Conservation (phyloP, 1,140 invertebrate genomes). For the Brachionus manjavacas region DNA sequence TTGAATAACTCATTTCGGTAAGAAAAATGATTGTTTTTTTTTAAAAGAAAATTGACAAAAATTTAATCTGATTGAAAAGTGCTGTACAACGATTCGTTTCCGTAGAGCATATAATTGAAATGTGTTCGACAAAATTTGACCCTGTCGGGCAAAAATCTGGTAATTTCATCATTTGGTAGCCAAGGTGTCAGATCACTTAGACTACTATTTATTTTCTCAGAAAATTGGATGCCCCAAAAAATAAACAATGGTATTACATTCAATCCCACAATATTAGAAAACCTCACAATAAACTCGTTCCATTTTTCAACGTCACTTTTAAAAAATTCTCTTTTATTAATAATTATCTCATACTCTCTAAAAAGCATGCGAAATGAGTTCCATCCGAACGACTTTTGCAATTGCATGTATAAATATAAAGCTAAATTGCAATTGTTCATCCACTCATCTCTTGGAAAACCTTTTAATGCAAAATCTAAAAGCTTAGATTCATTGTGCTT, state of each 20-base stretch:
- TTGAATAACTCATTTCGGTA: background rate
- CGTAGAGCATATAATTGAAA: background rate
- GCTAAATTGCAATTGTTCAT: background rate
- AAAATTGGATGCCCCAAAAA: slow-evolving; percentile 26
- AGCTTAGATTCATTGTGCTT: background rate
- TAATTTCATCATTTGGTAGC: slow-evolving; percentile 25
- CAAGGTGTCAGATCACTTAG: slow-evolving; percentile 4
- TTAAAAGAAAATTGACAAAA: background rate
- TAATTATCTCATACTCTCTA: background rate
- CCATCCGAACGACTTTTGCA: slow-evolving; percentile 18
- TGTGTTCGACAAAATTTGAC: slow-evolving; percentile 20
- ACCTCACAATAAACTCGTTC: slow-evolving; percentile 30
- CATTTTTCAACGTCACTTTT: slow-evolving; percentile 22
- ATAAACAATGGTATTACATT: slow-evolving; percentile 7
- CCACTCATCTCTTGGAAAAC: background rate
- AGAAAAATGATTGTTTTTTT: background rate
- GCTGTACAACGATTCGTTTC: slow-evolving; percentile 11
- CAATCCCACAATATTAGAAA: slow-evolving; percentile 23
- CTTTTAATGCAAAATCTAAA: background rate
- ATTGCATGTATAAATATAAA: slow-evolving; percentile 16
- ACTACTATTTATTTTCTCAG: background rate
- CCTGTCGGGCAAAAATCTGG: background rate
- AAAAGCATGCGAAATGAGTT: slow-evolving; percentile 2
- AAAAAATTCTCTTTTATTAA: background rate
- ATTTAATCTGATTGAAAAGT: background rate